phyloP scores from a whole-genome alignment of 2,797 vertebrate species.

The Rhinatrema bivittatum region DNA sequence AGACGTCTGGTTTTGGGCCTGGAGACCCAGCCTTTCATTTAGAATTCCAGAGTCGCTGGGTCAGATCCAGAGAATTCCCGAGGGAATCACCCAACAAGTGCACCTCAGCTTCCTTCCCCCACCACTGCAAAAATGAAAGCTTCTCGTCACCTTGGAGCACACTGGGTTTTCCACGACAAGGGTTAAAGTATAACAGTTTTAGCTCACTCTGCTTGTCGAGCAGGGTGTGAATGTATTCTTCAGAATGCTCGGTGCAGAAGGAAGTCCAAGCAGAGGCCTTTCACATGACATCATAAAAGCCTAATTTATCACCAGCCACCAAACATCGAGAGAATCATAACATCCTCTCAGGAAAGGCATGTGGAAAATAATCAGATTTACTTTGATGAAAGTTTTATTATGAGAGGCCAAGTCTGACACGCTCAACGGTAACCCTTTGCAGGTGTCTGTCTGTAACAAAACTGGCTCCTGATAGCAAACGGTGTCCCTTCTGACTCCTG shows the following conservation, averaged over 20 bases:
- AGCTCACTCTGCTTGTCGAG: no score
- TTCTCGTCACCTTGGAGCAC: no score
- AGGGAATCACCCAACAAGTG: no score
- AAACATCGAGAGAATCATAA: constrained; percentile 96
- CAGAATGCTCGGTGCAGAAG: constrained; percentile 44
- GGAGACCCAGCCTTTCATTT: no score
- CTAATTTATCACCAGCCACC: constrained; percentile 87
- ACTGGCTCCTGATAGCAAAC: background rate
- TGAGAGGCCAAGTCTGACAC: constrained; percentile 41
- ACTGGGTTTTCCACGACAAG: no score
- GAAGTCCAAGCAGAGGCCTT: constrained; percentile 75
- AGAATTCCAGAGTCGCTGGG: no score
- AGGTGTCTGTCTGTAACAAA: constrained; percentile 31
- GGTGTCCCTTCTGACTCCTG: constrained; percentile 1
- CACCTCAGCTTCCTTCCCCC: no score
- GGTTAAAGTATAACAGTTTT: no score
- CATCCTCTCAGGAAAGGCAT: constrained; percentile 98
- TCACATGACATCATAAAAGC: constrained; percentile 91
- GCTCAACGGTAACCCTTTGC: constrained; percentile 43
- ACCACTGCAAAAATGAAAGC: no score
- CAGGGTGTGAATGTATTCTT: no score
- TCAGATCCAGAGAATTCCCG: no score
- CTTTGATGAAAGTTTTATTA: constrained; percentile 79
- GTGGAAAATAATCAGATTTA: constrained; percentile 90
- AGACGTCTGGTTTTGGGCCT: no score